Evolutionary conservation across 2,113 vertebrate genomes (phyloP), one percentile per base, ranked within the genome.

Genomic region (Tonatia bakeri): DNA sequence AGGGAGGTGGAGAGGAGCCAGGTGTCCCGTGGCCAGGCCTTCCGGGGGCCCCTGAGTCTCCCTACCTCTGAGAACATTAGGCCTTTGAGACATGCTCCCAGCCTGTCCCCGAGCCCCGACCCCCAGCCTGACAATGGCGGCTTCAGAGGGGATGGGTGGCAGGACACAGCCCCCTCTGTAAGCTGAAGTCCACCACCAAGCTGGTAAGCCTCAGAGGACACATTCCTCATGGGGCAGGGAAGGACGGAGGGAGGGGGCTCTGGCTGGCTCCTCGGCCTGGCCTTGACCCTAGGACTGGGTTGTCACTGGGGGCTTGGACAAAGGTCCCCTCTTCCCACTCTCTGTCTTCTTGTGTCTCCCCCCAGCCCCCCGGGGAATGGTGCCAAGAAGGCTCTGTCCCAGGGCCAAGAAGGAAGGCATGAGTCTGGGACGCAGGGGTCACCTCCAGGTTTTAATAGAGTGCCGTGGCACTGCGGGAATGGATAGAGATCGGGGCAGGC

Each of bases 141-240:
- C 92, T 97, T 97, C 94, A 96, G 96, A 97, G 87, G 94, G 91
- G 79, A 87, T 11, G 50, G 65, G 88, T 94, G 77, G 80, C 87
- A 92, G 87, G 87, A 97, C 96, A 97, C 45, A 96, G 94, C 77
- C 94, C 88, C 81, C 77, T 97, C 96, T 97, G 93, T 97, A 93
- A 95, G 69, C 61, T 15, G 9, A 82, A 91, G 84, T 61, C 16
- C 22, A 79, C 85, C 33, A 47, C 81, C 94, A 10, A 0, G 86
- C 94, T 72, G 54, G 90, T 79, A 11, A 52, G 3, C 85, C 92
- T 91, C 8, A 0, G 81, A 91, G 94, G 91, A 93, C 91, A 87
- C 96, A 97, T 97, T 98, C 97, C 96, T 97, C 67, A 77, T 1
- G 13, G 91, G 81, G 92, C 96, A 90, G 94, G 26, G 81, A 65